Percentiles rank a stretch among this genome's conserved stretches.
These are phyloP conservation scores for Xenentodon cancila DNA, from an alignment of 2,797 vertebrate species.

Conservation along the genomic window DNA sequence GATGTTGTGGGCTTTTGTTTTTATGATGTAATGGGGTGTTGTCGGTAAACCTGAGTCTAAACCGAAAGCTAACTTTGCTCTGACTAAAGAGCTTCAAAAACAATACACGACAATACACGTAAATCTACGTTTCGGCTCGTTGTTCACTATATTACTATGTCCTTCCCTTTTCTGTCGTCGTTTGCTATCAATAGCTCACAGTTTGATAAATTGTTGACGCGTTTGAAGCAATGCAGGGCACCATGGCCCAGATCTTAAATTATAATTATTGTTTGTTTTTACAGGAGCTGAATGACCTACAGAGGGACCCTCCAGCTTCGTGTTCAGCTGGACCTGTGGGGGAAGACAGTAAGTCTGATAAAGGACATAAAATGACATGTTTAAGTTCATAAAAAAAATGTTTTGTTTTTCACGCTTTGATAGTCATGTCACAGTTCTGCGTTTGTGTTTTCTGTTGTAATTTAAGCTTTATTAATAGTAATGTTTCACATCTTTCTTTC, in stretches of 20 bases:
- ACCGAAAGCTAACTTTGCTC: slow-evolving; percentile 27
- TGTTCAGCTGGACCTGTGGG: slow-evolving; percentile 83
- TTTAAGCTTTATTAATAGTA: background rate
- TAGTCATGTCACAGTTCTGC: background rate
- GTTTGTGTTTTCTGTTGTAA: background rate
- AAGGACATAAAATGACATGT: background rate
- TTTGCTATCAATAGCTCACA: background rate
- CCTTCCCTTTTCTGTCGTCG: background rate
- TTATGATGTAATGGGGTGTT: background rate
- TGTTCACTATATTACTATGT: background rate
- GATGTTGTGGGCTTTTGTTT: background rate
- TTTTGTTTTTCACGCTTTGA: background rate
- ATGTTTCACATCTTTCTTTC: slow-evolving; percentile 28
- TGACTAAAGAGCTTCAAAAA: slow-evolving; percentile 23
- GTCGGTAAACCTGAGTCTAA: background rate
- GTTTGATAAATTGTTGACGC: background rate
- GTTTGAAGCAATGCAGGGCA: background rate
- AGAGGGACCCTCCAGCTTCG: slow-evolving; percentile 80
- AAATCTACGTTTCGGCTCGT: background rate
- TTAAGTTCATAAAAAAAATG: too few relatives aligned
- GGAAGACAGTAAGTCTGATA: slow-evolving; percentile 77
- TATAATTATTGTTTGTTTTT: background rate
- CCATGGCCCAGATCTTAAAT: background rate
- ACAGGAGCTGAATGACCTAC: slow-evolving; percentile 79
- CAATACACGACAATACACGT: background rate